Percentiles rank a stretch among this genome's conserved stretches.
Evolutionary conservation across 2,113 vertebrate genomes (phyloP).

Genomic region (Danio rerio): DNA sequence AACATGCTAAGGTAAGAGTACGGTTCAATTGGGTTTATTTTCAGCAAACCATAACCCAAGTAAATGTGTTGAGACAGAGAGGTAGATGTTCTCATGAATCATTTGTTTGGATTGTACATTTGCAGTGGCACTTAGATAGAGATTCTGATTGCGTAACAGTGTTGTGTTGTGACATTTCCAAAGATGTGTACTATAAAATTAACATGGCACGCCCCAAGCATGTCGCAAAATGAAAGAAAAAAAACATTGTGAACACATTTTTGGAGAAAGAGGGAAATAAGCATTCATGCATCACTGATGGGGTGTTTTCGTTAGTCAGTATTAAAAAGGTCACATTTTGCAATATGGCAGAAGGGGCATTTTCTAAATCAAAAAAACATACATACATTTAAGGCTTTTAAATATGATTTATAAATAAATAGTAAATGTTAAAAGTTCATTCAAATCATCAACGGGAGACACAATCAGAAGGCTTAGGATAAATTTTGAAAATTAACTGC

Average conservation of each 20-base stretch:
- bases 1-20: background rate
- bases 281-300: slow-evolving; percentile 23
- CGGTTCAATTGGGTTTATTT: background rate
- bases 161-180: slow-evolving; percentile 35
- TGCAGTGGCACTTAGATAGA: slow-evolving; percentile 2
- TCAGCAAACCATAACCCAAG: background rate
- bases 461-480: too few relatives aligned
- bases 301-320: background rate
- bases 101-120: slow-evolving; percentile 31
- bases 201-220: background rate
- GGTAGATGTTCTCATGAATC: slow-evolving; percentile 35
- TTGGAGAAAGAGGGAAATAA: background rate
- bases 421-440: background rate
- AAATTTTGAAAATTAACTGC: too few relatives aligned
- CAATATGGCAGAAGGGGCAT: slow-evolving; percentile 1
- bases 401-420: background rate
- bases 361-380: background rate
- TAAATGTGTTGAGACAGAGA: slow-evolving; percentile 10
- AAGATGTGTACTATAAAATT: slow-evolving; percentile 15
- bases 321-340: slow-evolving; percentile 15
- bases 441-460: too few relatives aligned
- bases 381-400: background rate
- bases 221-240: background rate
- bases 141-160: slow-evolving; percentile 26
- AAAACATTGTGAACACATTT: background rate